phyloP scores from a whole-genome alignment of 2,888 invertebrate genomes.

The Ptycholaimellus sp. region DNA sequence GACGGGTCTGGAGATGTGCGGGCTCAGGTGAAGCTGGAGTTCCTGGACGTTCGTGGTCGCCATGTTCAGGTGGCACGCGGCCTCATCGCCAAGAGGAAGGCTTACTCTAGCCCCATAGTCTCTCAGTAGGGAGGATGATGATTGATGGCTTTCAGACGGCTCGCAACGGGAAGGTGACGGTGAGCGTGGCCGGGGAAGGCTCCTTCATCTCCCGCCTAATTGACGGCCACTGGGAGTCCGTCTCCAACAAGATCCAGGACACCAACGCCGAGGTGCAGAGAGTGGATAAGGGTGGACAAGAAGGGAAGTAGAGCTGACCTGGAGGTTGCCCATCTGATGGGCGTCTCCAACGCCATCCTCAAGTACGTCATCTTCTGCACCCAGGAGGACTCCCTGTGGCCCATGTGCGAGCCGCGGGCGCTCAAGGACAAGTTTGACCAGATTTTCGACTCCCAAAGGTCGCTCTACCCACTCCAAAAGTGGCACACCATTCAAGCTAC shows the following conservation, averaged over 20 bases:
- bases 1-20: constrained; percentile 37
- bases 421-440: constrained; percentile 88
- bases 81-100: no score
- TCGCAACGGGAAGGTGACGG: background rate
- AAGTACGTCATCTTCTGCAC: constrained; percentile 95
- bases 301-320: background rate
- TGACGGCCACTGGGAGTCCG: no score
- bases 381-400: constrained; percentile 88
- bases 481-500: no score
- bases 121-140: no score
- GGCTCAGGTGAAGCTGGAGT: constrained; percentile 33
- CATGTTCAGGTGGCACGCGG: constrained; percentile 35
- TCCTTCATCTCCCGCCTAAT: background rate
- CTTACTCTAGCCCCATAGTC: no score
- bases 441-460: constrained; percentile 75
- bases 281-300: background rate
- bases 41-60: constrained; percentile 39
- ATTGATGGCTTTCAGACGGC: no score
- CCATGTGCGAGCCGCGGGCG: constrained; percentile 68
- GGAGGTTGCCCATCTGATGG: constrained; percentile 37
- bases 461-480: no score
- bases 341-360: constrained; percentile 75
- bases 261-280: background rate
- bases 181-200: background rate
- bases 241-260: no score